Evolutionary conservation across 1,140 invertebrate genomes (phyloP).

Genomic region (Homalodisca vitripennis): DNA sequence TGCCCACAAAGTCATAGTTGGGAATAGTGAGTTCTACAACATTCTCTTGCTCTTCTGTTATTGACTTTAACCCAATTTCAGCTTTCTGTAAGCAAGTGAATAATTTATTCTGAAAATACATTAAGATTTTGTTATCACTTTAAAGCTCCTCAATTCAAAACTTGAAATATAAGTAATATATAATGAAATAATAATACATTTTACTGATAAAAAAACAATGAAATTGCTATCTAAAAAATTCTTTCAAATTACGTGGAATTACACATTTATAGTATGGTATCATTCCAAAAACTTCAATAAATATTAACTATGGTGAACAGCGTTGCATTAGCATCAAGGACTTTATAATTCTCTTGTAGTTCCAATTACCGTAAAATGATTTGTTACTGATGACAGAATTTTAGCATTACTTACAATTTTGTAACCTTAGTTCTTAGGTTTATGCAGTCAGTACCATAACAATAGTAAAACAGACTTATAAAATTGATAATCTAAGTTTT

Average conservation of each 20-base stretch:
- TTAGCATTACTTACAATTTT: too few relatives aligned
- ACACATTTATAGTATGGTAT: too few relatives aligned
- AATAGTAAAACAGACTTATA: too few relatives aligned
- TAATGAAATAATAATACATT: not conserved
- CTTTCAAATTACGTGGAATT: not conserved
- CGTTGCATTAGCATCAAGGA: too few relatives aligned
- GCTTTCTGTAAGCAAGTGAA: constrained; percentile 56
- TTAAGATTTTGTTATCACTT: not conserved
- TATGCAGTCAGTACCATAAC: too few relatives aligned
- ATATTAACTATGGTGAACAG: too few relatives aligned
- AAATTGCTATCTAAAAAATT: not conserved
- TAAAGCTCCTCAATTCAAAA: not conserved
- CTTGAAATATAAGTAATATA: not conserved
- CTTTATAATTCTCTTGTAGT: too few relatives aligned
- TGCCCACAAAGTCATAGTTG: constrained; percentile 92
- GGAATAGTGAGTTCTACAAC: constrained; percentile 94
- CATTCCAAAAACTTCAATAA: too few relatives aligned
- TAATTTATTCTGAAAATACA: not conserved
- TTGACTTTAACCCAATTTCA: constrained; percentile 85
- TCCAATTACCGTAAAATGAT: too few relatives aligned
- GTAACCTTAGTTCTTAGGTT: too few relatives aligned
- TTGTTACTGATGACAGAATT: too few relatives aligned
- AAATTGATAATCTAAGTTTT: too few relatives aligned
- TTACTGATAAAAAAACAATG: not conserved
- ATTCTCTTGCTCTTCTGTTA: constrained; percentile 93